phyloP scores from a whole-genome alignment of 1,140 invertebrate genomes.

The Drosophila virilis region DNA sequence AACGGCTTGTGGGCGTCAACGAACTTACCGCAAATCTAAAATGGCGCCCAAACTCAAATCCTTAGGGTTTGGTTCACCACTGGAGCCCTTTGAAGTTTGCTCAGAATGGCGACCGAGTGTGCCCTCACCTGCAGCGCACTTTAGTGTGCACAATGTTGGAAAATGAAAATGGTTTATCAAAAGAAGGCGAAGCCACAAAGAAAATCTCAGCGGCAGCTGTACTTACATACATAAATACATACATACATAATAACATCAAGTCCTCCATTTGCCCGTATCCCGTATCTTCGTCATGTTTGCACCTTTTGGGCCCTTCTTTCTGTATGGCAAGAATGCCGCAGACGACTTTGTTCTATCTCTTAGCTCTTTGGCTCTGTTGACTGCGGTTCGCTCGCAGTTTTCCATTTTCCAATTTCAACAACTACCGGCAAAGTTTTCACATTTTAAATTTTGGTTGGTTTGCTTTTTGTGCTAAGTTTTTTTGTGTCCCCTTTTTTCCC shows the following conservation, averaged over 20 bases:
- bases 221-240: conserved; percentile 15
- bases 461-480: conserved; percentile 53
- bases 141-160: conserved; percentile 42
- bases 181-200: conserved; percentile 80
- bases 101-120: background rate
- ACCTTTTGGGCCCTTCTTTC: conserved; percentile 46
- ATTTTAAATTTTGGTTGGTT: conserved; percentile 77
- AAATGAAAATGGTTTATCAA: conserved; percentile 66
- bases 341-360: conserved; percentile 46
- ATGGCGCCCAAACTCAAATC: conserved; percentile 41
- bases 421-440: conserved; percentile 63
- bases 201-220: conserved; percentile 75
- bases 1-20: conserved; percentile 52
- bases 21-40: conserved; percentile 31
- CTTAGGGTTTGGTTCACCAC: background rate
- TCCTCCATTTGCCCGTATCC: conserved; percentile 62
- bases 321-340: conserved; percentile 48
- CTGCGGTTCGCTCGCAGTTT: conserved; percentile 58
- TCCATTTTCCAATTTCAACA: conserved; percentile 62
- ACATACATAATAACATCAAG: conserved; percentile 55
- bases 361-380: conserved; percentile 50
- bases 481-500: conserved; percentile 20
- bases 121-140: conserved; percentile 22
- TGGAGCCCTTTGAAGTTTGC: conserved; percentile 60
- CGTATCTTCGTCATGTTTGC: conserved; percentile 50